These are phyloP conservation scores for Pungitius pungitius DNA, from an alignment of 2,113 vertebrate genomes.

Conservation along the genomic window DNA sequence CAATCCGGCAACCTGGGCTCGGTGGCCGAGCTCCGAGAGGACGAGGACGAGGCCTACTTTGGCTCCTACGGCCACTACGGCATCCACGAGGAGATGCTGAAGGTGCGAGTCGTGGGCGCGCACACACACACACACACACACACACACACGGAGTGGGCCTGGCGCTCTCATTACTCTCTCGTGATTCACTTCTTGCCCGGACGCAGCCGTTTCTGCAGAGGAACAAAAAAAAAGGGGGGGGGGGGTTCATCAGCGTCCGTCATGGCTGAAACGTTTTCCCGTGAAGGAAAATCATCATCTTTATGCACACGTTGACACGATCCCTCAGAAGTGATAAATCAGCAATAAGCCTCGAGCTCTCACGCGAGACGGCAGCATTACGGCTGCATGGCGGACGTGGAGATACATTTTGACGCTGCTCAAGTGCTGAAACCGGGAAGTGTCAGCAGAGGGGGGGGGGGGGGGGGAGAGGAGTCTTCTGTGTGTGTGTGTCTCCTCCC, in stretches of 20 bases:
- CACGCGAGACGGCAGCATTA: slow-evolving; percentile 41
- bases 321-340: slow-evolving; percentile 63
- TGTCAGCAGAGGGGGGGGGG: slow-evolving; percentile 34
- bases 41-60: slow-evolving; percentile 96
- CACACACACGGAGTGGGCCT: slow-evolving; percentile 2
- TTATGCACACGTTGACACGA: slow-evolving; percentile 36
- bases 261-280: slow-evolving; percentile 52
- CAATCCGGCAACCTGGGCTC: slow-evolving; percentile 64
- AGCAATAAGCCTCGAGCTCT: slow-evolving; percentile 55
- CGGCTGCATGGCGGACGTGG: slow-evolving; percentile 8
- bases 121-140: slow-evolving; percentile 21
- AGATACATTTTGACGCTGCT: slow-evolving; percentile 55
- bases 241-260: slow-evolving; percentile 35
- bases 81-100: slow-evolving; percentile 98
- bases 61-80: slow-evolving; percentile 95
- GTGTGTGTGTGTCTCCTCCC: slow-evolving; percentile 9
- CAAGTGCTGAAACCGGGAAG: slow-evolving; percentile 37
- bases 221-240: background rate
- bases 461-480: background rate
- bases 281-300: slow-evolving; percentile 50
- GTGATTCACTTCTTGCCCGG: background rate
- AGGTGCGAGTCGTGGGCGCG: slow-evolving; percentile 80
- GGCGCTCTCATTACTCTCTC: slow-evolving; percentile 27
- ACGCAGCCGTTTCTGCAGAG: slow-evolving; percentile 2
- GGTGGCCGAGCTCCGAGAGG: slow-evolving; percentile 86